Evolutionary conservation across 92 coral and sea anemone species (phyloP), one percentile per base, ranked within the genome.

Genomic region (Umimayanthus kanabou): DNA sequence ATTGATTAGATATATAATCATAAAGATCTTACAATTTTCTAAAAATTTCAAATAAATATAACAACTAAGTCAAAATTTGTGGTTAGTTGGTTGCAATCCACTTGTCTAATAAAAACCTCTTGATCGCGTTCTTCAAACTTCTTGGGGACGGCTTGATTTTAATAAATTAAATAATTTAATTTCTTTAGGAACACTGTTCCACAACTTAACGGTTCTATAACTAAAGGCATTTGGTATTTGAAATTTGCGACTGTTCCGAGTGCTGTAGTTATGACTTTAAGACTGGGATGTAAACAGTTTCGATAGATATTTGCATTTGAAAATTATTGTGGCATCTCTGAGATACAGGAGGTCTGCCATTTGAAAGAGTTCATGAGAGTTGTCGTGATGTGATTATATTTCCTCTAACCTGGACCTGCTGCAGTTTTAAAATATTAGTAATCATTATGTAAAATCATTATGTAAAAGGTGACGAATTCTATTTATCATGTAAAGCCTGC

Each of bases 331-430:
- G 66, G 66, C 66, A 57, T 57, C n/a, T 57, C 66, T 57, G 66
- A 57, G 66, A 57, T 57, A 57, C 66, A 57, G 66, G 66, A 57
- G 66, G 66, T 57, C 66, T 57, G 66, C 66, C 66, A 57, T 57
- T n/a, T 57, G 66, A 57, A 57, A 2, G 66, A 57, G 66, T 57
- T 57, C 66, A 57, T 57, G 66, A 57, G 66, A 57, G 66, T 57
- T 57, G 2, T 2, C 66, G 2, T 57, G 66, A 57, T 57, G 66
- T 57, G 66, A 57, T 57, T 2, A 57, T 57, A 57, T 57, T 57
- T 57, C 66, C 66, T 57, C 66, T 57, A 57, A 57, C 66, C 66
- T 57, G 66, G 66, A 57, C 66, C 66, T 57, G 66, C 66, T 57
- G 66, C 66, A 57, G 2, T 57, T 2, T 57, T 57, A 57, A 57